These are phyloP conservation scores for Sweltsa coloradensis DNA, from an alignment of 1,140 invertebrate species.

Conservation along the genomic window DNA sequence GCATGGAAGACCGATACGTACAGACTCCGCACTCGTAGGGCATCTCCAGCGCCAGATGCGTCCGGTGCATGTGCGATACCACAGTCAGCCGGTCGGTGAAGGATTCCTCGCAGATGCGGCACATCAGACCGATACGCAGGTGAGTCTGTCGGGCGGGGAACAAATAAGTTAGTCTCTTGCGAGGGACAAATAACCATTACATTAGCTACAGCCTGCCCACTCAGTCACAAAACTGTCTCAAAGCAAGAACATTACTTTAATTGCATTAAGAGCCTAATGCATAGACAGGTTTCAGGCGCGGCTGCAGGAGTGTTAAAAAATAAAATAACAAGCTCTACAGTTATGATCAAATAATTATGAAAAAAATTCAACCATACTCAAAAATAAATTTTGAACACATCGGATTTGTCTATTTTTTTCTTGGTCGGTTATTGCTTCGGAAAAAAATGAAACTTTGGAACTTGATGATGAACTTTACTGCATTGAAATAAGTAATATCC, in stretches of 20 bases:
- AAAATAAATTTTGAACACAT: too few species aligned
- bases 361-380: too few species aligned
- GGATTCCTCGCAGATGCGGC: conserved; percentile 25
- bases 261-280: neutral
- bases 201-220: neutral
- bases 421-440: too few species aligned
- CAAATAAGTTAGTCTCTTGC: conserved; percentile 2
- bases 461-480: too few species aligned
- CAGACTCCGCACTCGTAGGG: conserved; percentile 67
- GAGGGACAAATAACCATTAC: conserved; percentile 3
- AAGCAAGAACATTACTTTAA: too few species aligned
- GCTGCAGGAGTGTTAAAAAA: neutral
- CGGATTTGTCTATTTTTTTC: too few species aligned
- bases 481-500: too few species aligned
- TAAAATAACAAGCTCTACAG: too few species aligned
- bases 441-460: neutral
- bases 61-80: conserved; percentile 59
- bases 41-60: conserved; percentile 61
- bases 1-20: conserved; percentile 57
- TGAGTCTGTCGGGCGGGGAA: conserved; percentile 12
- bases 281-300: too few species aligned
- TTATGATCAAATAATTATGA: too few species aligned
- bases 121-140: conserved; percentile 13
- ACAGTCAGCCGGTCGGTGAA: conserved; percentile 27
- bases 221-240: neutral